These are phyloP conservation scores for Aradophagus sp. DNA, from an alignment of 1,140 invertebrate genomes.

Conservation along the genomic window DNA sequence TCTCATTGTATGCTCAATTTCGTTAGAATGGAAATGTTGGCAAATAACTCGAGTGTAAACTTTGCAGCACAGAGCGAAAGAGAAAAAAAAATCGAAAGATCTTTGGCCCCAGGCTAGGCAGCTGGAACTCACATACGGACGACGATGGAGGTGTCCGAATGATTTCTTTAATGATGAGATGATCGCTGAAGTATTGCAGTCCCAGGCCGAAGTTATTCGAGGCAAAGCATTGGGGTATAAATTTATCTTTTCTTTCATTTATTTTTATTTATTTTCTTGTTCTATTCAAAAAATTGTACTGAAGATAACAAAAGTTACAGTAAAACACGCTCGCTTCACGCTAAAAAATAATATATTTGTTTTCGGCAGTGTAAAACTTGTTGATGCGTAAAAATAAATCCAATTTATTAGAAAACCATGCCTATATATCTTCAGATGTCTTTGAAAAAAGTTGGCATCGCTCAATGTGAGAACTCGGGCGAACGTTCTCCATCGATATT, in stretches of 20 bases:
- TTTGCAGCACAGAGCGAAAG: slow-evolving; percentile 66
- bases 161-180: slow-evolving; percentile 87
- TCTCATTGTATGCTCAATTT: no score
- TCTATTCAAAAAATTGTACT: no score
- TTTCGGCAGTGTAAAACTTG: no score
- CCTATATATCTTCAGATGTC: no score
- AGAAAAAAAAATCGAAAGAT: slow-evolving; percentile 67
- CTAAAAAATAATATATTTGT: no score
- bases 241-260: slow-evolving; percentile 7
- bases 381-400: no score
- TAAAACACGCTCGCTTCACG: no score
- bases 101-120: slow-evolving; percentile 74
- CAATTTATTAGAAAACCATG: no score
- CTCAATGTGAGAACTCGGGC: no score
- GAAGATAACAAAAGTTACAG: no score
- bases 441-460: no score
- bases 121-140: slow-evolving; percentile 75
- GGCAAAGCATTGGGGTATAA: slow-evolving; percentile 84
- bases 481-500: slow-evolving; percentile 13
- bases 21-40: no score
- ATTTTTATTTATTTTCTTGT: background rate
- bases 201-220: slow-evolving; percentile 84
- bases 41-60: slow-evolving; percentile 8
- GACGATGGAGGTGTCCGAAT: slow-evolving; percentile 83
- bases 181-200: slow-evolving; percentile 83